Conservation (phyloP, 2,113 vertebrate genomes). For the Excalfactoria chinensis region DNA sequence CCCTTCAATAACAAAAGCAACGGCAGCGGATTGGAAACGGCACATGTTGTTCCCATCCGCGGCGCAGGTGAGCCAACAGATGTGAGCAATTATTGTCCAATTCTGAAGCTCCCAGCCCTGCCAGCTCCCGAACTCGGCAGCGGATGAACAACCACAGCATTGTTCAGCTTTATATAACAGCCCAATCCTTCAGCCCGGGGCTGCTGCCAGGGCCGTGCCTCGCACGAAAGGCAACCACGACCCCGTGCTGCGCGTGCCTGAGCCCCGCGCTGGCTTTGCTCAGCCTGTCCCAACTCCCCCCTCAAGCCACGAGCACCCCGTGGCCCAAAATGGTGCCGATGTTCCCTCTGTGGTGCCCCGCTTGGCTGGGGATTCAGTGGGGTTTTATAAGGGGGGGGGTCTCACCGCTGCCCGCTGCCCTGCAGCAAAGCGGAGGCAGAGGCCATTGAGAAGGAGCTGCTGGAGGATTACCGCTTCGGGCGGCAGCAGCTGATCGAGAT, state of each 20-base stretch:
- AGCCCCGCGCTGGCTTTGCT: neutral
- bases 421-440: slow-evolving; percentile 85
- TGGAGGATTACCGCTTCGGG: slow-evolving; percentile 91
- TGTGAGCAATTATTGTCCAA: slow-evolving; percentile 29
- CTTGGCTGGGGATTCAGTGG: neutral
- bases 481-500: slow-evolving; percentile 93
- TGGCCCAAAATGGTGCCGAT: accelerated
- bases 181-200: neutral
- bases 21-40: accelerated
- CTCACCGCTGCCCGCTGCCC: neutral
- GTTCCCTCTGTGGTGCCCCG: neutral
- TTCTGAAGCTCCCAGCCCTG: neutral
- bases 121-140: neutral
- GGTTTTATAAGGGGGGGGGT: too few species aligned
- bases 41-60: neutral
- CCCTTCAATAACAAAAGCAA: neutral
- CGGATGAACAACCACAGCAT: slow-evolving; percentile 34
- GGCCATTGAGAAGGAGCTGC: slow-evolving; percentile 88
- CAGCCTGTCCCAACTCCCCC: neutral
- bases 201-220: neutral
- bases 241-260: accelerated
- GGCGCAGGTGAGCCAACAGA: slow-evolving; percentile 39
- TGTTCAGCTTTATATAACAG: slow-evolving; percentile 28
- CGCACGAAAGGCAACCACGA: neutral
- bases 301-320: accelerated